Conservation (phyloP, 2,888 invertebrate genomes). For the Taenaris catops region DNA sequence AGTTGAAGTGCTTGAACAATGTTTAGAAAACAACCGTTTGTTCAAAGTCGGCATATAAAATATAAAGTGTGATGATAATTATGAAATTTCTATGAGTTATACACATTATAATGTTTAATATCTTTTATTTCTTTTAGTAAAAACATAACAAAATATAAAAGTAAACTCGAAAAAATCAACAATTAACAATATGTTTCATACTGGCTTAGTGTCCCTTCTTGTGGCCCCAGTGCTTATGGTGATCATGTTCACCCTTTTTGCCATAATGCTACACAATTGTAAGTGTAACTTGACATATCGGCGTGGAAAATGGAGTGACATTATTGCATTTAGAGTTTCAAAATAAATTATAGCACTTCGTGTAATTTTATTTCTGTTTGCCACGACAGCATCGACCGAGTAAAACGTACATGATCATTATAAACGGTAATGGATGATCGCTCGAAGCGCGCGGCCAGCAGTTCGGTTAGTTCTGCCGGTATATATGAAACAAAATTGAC, state of each 20-base stretch:
- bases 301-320: constrained; percentile 55
- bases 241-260: constrained; percentile 89
- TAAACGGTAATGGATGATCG: constrained; percentile 3
- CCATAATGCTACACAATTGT: too few relatives aligned
- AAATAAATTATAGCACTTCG: constrained; percentile 46
- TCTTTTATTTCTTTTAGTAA: too few relatives aligned
- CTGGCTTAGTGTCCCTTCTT: constrained; percentile 71
- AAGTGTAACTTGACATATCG: constrained; percentile 16
- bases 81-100: too few relatives aligned
- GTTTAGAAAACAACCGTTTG: too few relatives aligned
- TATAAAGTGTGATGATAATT: too few relatives aligned
- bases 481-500: too few relatives aligned
- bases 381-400: constrained; percentile 39
- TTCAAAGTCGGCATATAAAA: too few relatives aligned
- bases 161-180: constrained; percentile 42
- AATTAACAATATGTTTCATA: constrained; percentile 41
- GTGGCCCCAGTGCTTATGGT: constrained; percentile 89
- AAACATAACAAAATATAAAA: too few relatives aligned
- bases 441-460: constrained; percentile 42
- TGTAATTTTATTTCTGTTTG: constrained; percentile 60
- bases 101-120: too few relatives aligned
- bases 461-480: too few relatives aligned
- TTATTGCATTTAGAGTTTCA: constrained; percentile 36
- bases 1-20: too few relatives aligned
- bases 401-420: too few relatives aligned